phyloP scores from a whole-genome alignment of 2,888 invertebrate species.

The Andrena bucephala region DNA sequence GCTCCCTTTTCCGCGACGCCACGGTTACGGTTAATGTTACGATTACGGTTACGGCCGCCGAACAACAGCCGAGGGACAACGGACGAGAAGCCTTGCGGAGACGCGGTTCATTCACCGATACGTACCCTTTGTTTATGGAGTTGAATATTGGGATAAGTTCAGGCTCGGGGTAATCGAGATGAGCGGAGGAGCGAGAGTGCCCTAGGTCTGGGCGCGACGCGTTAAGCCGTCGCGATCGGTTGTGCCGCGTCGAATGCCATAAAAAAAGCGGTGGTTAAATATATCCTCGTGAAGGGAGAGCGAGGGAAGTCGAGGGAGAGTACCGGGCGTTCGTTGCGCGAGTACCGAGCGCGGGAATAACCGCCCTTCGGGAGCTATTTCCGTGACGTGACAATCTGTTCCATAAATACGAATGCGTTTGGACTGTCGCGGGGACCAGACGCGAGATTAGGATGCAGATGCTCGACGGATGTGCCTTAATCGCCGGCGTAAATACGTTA shows the following conservation, averaged over 20 bases:
- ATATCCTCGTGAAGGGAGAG: constrained; percentile 16
- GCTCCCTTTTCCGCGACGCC: neutral
- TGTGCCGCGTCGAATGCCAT: neutral
- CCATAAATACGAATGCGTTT: constrained; percentile 50
- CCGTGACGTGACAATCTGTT: constrained; percentile 47
- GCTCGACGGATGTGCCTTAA: constrained; percentile 23
- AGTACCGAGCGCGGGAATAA: constrained; percentile 18
- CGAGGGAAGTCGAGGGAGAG: neutral
- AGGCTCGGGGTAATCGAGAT: neutral
- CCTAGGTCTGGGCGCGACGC: neutral
- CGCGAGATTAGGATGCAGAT: constrained; percentile 47
- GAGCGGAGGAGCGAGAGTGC: neutral
- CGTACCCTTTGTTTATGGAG: neutral
- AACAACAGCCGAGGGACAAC: constrained; percentile 14
- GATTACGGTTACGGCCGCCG: constrained; percentile 20
- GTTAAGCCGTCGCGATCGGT: neutral
- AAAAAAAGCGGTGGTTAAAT: constrained; percentile 44
- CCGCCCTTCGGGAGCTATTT: constrained; percentile 57
- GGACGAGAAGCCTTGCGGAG: neutral
- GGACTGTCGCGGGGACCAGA: neutral
- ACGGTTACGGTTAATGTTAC: constrained; percentile 21
- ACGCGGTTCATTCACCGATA: neutral
- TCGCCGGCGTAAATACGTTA: constrained; percentile 18
- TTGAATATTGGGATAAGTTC: neutral
- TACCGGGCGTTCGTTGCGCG: constrained; percentile 5